These are phyloP conservation scores for Pseudoips prasinana DNA, from an alignment of 2,888 invertebrate species.

Conservation along the genomic window DNA sequence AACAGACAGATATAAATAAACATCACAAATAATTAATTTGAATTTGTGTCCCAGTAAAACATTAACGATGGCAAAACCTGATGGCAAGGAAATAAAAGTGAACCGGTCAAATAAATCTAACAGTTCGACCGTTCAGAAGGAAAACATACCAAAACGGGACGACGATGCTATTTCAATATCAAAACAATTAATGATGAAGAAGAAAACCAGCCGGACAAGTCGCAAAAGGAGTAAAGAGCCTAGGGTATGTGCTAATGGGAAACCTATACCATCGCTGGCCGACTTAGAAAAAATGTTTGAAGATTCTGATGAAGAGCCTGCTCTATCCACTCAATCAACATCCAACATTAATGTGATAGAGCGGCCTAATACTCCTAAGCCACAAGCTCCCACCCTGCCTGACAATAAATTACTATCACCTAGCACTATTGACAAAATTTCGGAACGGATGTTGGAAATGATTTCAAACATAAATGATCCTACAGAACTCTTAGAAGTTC, in stretches of 20 bases:
- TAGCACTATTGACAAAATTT: slow-evolving; percentile 11
- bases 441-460: slow-evolving; percentile 11
- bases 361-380: not conserved
- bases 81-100: slow-evolving; percentile 1
- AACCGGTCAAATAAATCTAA: slow-evolving; percentile 1
- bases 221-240: slow-evolving; percentile 9
- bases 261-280: slow-evolving; percentile 41
- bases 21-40: no score
- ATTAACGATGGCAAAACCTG: no score
- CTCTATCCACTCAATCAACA: not conserved
- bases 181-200: slow-evolving; percentile 20
- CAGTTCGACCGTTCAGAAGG: slow-evolving; percentile 18
- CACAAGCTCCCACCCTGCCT: not conserved
- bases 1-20: no score
- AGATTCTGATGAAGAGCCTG: slow-evolving; percentile 34
- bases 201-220: slow-evolving; percentile 2
- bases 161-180: slow-evolving; percentile 21
- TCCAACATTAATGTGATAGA: no score
- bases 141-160: slow-evolving; percentile 17
- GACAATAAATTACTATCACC: slow-evolving; percentile 9
- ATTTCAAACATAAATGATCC: slow-evolving; percentile 14
- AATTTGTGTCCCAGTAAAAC: no score
- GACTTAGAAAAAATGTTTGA: slow-evolving; percentile 46
- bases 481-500: slow-evolving; percentile 14
- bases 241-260: slow-evolving; percentile 36